Base-by-base conservation (phyloP, 2,888 invertebrate genomes). In the Catotricha subobsoleta region DNA sequence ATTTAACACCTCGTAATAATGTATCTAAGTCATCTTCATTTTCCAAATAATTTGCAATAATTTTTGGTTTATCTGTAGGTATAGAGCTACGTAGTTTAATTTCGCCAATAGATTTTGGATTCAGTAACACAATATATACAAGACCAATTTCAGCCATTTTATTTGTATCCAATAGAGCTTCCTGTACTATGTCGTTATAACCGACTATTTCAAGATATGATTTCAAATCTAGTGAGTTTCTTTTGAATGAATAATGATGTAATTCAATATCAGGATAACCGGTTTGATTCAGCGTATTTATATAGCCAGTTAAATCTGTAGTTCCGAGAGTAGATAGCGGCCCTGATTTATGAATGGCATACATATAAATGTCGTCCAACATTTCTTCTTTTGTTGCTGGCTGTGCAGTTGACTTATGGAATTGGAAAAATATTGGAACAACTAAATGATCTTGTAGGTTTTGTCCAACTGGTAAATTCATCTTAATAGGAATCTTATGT, bases 361-460 rank as follows among this genome's bases (percentile, higher is more conserved):
- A 77, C 6, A 67, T 48, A 20, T 56, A 62, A 3, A 54, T 45
- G 8, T 41, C 46, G 31, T 59, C 54, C 2, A 59, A 39, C 0
- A 46, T 19, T 0, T 52, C 47, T 20, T 40, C 44, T 9, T 15
- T 7, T 9, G 46, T 8, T 15, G 20, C 13, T 30, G 18, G 23
- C 5, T 39, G n/a, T 2, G 48, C 42, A 2, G 23, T 40, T 13
- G 59, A 54, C 13, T 48, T 47, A 2, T 69, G 67, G 47, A 72
- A 58, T 18, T 54, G 48, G 12, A 58, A 31, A 16, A 55, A 50
- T 1, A 60, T 4, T 3, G 54, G 52, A 2, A 75, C 66, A 0
- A 74, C 71, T 18, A 79, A 72, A 55, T 87, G 86, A 53, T 87
- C 86, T 57, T 84, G 83, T 2, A 87, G 64, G 53, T 86, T 80